Evolutionary conservation across 1,140 invertebrate species (phyloP).

Genomic region (Zaprionus africanus): DNA sequence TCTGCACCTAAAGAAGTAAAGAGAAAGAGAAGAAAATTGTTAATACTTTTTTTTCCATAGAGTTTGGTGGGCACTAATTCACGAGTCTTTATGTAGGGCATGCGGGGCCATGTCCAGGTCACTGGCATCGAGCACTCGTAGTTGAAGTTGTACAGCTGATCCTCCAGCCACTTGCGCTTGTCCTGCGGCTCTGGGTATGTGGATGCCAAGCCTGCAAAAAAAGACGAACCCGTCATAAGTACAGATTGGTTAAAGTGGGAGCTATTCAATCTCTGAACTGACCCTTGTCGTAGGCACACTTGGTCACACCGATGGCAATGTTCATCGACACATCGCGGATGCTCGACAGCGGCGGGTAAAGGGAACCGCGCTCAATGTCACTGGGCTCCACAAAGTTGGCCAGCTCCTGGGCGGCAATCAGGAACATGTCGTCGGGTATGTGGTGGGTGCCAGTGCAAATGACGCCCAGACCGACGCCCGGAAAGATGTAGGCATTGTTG

Average conservation of each 20-base stretch:
- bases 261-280: not conserved
- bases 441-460: conserved; percentile 94
- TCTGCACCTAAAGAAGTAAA: conserved; percentile 70
- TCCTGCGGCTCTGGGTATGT: conserved; percentile 93
- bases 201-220: conserved; percentile 89
- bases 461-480: conserved; percentile 93
- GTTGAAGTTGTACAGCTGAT: conserved; percentile 91
- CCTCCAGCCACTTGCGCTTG: conserved; percentile 89
- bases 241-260: too few species aligned
- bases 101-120: conserved; percentile 88
- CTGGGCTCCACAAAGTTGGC: conserved; percentile 92
- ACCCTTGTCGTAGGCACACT: conserved; percentile 95
- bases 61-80: conserved; percentile 82
- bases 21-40: conserved; percentile 54
- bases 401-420: conserved; percentile 94
- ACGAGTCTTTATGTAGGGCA: conserved; percentile 83
- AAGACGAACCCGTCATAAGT: conserved; percentile 41
- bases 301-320: conserved; percentile 94
- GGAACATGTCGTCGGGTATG: conserved; percentile 95
- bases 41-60: conserved; percentile 82
- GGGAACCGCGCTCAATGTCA: conserved; percentile 93
- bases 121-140: conserved; percentile 91
- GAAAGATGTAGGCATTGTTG: conserved; percentile 99
- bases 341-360: conserved; percentile 95
- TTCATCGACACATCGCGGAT: conserved; percentile 95